phyloP scores from a whole-genome alignment of 2,797 vertebrate species.

The Peromyscus eremicus region DNA sequence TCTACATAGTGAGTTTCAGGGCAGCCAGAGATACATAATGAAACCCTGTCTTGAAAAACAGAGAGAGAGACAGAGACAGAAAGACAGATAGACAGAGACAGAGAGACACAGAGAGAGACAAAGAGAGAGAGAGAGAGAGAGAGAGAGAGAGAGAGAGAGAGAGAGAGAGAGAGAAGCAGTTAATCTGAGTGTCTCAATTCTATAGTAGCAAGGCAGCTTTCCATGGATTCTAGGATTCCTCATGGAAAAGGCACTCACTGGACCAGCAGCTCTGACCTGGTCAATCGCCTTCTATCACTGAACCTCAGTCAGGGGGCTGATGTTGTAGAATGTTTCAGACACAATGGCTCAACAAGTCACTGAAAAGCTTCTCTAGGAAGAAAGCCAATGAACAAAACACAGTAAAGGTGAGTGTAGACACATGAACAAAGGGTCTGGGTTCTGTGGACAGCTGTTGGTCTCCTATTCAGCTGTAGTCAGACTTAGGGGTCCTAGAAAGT shows the following conservation, averaged over 20 bases:
- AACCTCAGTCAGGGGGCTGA: neutral
- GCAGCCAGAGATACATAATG: neutral
- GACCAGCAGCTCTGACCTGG: neutral
- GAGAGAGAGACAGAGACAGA: too few relatives aligned
- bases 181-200: neutral
- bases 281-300: neutral
- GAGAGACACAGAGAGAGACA: neutral
- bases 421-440: neutral
- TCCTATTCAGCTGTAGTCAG: constrained; percentile 69
- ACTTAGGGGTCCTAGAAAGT: constrained; percentile 65
- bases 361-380: constrained; percentile 5
- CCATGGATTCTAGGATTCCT: accelerated
- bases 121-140: neutral
- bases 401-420: neutral
- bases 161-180: neutral
- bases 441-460: constrained; percentile 23
- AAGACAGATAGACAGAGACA: accelerated
- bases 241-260: neutral
- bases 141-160: neutral
- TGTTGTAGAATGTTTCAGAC: neutral
- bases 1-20: neutral
- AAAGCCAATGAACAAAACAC: neutral
- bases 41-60: neutral
- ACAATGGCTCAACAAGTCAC: neutral
- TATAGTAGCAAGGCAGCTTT: neutral